Base-by-base conservation (phyloP, 1,140 invertebrate species). In the Limonius californicus region DNA sequence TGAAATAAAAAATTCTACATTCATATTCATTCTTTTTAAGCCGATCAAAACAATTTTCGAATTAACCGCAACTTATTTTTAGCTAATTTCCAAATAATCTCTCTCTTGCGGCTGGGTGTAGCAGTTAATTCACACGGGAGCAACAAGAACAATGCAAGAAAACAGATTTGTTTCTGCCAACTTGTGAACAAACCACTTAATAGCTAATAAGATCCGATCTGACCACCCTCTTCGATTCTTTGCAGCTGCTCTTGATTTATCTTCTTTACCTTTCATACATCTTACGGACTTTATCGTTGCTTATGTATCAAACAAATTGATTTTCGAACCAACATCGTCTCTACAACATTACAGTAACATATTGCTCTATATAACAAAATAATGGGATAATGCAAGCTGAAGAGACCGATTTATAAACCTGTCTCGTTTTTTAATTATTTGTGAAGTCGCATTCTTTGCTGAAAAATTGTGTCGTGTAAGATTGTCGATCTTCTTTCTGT, bases 271-370 rank as follows among this genome's bases (percentile, higher is more conserved):
- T 50, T 50, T 50, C 45, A 50, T 61, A 54, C 43, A 43, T 62
- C 54, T 61, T 54, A 11, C 35, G 56, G 54, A 54, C 27, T 62
- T 62, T 62, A 62, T 62, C 60, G 54, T 47, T 53, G 42, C 60
- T 62, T 62, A 62, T 62, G 60, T 62, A 62, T 57, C 60, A 57
- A 62, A 53, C 60, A 62, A 62, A 62, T 62, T 62, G 60, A 62
- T 62, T 62, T 57, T 62, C 35, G 55, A 62, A 19, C 60, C 18
- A 42, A 62, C 16, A 53, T 21, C 39, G 12, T 47, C 54, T 43
- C 55, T 32, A 57, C 27, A 39, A 57, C 54, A 62, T 62, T 62
- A 50, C 20, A 50, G 16, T 18, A 50, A 50, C 45, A 19, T 50
- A 50, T 50, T 21, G 45, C 45, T 21, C 20, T 50, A 50, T 19